Evolutionary conservation across 2,888 invertebrate species (phyloP), one percentile per base, ranked within the genome.

Genomic region (Seladonia tumulorum): DNA sequence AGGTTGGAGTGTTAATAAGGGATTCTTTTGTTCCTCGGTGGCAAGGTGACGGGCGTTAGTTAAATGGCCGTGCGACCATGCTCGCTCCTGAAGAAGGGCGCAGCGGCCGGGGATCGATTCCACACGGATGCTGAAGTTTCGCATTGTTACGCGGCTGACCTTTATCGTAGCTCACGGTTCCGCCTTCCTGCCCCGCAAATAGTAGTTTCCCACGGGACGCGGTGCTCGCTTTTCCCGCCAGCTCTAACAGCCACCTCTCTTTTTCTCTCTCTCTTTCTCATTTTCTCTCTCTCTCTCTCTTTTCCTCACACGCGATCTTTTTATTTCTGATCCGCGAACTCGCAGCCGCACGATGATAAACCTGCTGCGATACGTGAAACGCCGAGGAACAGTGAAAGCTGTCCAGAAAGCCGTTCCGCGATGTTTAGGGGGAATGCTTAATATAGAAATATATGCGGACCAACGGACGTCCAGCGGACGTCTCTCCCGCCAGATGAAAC

Each of bases 111-210:
- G 63, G 47, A 77, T 75, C 53, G 53, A 87, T 80, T 83, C 72
- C 68, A 70, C 25, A 71, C 49, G 57, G 66, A 72, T 39, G 45
- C 39, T 68, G 68, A 68, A 42, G 47, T 35, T 70, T 63, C 63
- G 49, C 47, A 81, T 88, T 85, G 80, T 87, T 87, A 71, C 42
- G 76, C 57, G 35, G 70, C 45, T 83, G 87, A 87, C 85, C 85
- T 88, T 87, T 88, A 75, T 70, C 47, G 57, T 18, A 63, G 73
- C n/a, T 25, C 53, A 70, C n/a, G 39, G 45, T 82, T 75, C 74
- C 76, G 76, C 47, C 71, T 76, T 42, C 70, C 47, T 83, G 22
- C 42, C 66, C 57, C 35, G 42, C 47, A n/a, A n/a, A n/a, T 53
- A 29, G 18, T 73, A 14, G 66, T 81, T 87, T 88, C 88, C 76